Evolutionary conservation across 2,113 vertebrate species (phyloP).

Genomic region (Psilopogon haemacephalus): DNA sequence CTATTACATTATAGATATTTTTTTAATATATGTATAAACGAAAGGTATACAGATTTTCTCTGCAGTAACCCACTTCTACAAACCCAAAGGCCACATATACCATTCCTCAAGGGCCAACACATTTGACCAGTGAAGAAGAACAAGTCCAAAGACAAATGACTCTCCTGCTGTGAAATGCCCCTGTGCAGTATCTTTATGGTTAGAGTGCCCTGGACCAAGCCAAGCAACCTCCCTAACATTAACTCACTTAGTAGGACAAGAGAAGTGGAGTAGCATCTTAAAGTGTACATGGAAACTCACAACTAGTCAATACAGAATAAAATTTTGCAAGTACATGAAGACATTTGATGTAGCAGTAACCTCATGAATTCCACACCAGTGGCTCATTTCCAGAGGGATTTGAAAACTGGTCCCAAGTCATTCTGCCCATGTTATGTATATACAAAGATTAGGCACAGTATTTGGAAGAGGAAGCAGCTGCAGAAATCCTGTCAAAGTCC

Average conservation of each 20-base stretch:
- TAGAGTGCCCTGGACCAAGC: neutral
- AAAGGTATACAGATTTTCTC: neutral
- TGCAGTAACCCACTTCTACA: neutral
- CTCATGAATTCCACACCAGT: neutral
- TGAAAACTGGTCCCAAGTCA: neutral
- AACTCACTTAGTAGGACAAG: neutral
- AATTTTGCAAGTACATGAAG: neutral
- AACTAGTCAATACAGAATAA: neutral
- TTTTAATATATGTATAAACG: neutral
- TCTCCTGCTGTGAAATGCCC: neutral
- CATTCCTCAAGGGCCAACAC: conserved; percentile 8
- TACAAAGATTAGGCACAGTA: neutral
- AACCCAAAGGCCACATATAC: neutral
- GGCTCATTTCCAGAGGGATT: neutral
- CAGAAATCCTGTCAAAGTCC: neutral
- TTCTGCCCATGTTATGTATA: neutral
- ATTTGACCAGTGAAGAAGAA: conserved; percentile 35
- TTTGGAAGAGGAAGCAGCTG: conserved; percentile 5
- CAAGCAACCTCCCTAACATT: neutral
- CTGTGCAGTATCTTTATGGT: neutral
- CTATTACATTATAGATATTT: neutral
- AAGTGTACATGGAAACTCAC: neutral
- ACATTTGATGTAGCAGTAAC: neutral
- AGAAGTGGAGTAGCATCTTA: neutral
- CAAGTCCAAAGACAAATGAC: neutral